These are phyloP conservation scores for Cercopithecus mona DNA, from an alignment of 2,113 vertebrate species.

Conservation along the genomic window DNA sequence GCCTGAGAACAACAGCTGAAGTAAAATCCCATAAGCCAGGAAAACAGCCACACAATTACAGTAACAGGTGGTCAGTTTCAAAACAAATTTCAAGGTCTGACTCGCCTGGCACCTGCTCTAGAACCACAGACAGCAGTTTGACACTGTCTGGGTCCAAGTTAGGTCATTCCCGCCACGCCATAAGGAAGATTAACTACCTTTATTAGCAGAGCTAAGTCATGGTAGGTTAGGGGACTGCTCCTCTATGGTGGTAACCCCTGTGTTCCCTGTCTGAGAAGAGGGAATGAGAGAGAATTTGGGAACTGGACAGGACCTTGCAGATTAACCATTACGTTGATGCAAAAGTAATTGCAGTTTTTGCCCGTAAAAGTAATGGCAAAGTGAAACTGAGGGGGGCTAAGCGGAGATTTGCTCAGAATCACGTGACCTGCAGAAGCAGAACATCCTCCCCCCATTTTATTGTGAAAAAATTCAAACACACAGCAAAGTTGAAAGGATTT, in stretches of 20 bases:
- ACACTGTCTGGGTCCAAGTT: conserved; percentile 73
- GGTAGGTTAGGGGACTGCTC: neutral
- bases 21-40: conserved; percentile 89
- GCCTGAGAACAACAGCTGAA: conserved; percentile 89
- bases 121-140: conserved; percentile 77
- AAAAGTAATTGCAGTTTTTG: no score
- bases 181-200: conserved; percentile 75
- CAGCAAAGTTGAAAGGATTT: neutral
- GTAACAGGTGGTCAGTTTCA: conserved; percentile 88
- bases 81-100: conserved; percentile 89
- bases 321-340: neutral
- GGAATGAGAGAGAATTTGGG: conserved; percentile 24
- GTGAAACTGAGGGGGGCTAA: neutral
- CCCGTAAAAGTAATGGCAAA: neutral
- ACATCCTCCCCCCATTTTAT: neutral
- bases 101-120: conserved; percentile 86
- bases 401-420: neutral
- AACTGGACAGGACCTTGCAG: neutral
- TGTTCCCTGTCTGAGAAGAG: neutral
- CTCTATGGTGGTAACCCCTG: neutral
- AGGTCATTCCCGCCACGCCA: conserved; percentile 68
- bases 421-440: neutral
- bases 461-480: neutral
- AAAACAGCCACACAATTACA: conserved; percentile 88
- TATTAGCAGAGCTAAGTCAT: conserved; percentile 45